Evolutionary conservation across 2,797 vertebrate species (phyloP).

Genomic region (Selene dorsalis): DNA sequence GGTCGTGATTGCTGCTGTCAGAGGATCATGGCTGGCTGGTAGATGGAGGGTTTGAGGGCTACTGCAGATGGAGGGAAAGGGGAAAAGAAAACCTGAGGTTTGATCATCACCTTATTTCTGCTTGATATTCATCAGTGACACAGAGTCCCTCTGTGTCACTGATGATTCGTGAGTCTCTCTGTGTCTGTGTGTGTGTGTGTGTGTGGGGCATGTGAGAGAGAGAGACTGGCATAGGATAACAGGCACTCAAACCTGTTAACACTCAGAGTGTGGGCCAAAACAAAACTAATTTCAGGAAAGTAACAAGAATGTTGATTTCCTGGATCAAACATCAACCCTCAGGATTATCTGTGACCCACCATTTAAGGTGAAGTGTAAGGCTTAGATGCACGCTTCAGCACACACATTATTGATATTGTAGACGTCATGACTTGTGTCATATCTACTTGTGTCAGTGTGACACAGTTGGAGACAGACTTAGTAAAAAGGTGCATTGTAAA

Average conservation of each 20-base stretch:
- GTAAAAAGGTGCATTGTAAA: not conserved
- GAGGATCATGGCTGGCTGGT: conserved; percentile 49
- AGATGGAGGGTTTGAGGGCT: conserved; percentile 42
- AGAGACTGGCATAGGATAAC: conserved; percentile 20
- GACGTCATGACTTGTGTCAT: conserved; percentile 8
- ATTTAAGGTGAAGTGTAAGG: not conserved
- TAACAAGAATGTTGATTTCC: conserved; percentile 28
- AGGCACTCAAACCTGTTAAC: conserved; percentile 38
- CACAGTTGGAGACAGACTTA: not conserved
- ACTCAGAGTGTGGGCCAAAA: conserved; percentile 44
- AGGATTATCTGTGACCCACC: not conserved
- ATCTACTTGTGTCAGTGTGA: not conserved
- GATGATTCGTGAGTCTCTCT: not conserved
- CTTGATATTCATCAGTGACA: conserved; percentile 60
- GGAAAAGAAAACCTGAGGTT: conserved; percentile 34
- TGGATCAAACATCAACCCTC: conserved; percentile 21
- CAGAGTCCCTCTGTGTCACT: conserved; percentile 20
- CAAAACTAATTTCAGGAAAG: conserved; percentile 30
- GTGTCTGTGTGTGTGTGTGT: not conserved
- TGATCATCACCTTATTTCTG: conserved; percentile 48
- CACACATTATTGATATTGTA: not conserved
- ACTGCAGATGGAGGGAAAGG: conserved; percentile 31
- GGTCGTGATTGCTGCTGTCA: conserved; percentile 78
- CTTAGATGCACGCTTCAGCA: conserved; percentile 8
- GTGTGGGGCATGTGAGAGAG: conserved; percentile 7